phyloP scores from a whole-genome alignment of 23 tunicate genomes.

The Botrylloides violaceus region DNA sequence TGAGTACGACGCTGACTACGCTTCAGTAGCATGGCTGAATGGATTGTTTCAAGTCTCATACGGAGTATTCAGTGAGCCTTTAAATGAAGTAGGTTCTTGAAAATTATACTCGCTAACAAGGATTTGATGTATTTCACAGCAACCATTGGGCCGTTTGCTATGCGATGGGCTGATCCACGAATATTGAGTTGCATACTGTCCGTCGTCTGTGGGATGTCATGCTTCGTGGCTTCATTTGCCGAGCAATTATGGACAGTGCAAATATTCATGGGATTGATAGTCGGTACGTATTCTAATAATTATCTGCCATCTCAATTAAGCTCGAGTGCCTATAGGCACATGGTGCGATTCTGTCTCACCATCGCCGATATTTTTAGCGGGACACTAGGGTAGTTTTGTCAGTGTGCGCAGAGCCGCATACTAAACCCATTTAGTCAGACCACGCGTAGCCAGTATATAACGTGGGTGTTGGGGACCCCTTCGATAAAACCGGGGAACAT shows the following conservation, averaged over 20 bases:
- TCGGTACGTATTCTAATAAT: conserved; percentile 25
- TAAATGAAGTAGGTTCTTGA: neutral
- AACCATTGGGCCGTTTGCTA: neutral
- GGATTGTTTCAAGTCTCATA: conserved; percentile 17
- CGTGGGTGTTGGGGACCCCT: too few relatives aligned
- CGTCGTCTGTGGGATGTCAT: conserved; percentile 16
- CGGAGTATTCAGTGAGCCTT: conserved; percentile 14
- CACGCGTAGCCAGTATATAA: too few relatives aligned
- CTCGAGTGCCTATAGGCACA: too few relatives aligned
- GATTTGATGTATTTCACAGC: neutral
- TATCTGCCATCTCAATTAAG: too few relatives aligned
- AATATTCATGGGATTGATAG: conserved; percentile 18
- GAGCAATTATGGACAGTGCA: conserved; percentile 21
- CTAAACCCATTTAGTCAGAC: too few relatives aligned
- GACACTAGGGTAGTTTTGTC: too few relatives aligned
- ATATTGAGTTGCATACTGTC: conserved; percentile 9
- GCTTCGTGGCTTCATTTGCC: conserved; percentile 24
- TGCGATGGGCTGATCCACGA: conserved; percentile 9
- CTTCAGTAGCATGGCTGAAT: conserved; percentile 21
- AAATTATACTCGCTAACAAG: neutral
- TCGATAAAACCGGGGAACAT: too few relatives aligned
- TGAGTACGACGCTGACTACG: conserved; percentile 18
- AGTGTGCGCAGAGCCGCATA: too few relatives aligned
- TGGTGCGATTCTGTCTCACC: too few relatives aligned
- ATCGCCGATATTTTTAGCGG: too few relatives aligned